Percentiles rank a stretch among this genome's conserved stretches.
Evolutionary conservation across 2,888 invertebrate species (phyloP).

Genomic region (Lordiphosa andalusiaca): DNA sequence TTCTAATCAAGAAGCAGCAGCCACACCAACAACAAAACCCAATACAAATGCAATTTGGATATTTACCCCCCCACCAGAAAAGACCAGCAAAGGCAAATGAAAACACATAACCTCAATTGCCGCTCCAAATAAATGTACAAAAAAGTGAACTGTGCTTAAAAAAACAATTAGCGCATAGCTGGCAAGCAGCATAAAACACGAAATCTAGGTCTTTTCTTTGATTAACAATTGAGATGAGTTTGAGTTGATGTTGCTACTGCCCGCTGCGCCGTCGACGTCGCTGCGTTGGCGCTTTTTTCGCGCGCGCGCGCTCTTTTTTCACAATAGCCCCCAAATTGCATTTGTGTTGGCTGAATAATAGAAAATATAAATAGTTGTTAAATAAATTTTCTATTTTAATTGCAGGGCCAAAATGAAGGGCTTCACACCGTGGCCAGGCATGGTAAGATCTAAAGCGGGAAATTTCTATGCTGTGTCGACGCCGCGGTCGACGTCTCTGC

Average conservation of each 20-base stretch:
- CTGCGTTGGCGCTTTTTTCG: slow-evolving; percentile 72
- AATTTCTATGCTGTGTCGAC: slow-evolving; percentile 33
- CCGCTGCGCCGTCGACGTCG: slow-evolving; percentile 43
- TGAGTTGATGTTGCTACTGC: neutral
- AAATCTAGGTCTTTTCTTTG: slow-evolving; percentile 2
- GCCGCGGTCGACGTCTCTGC: slow-evolving; percentile 31
- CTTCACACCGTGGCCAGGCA: slow-evolving; percentile 97
- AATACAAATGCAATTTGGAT: slow-evolving; percentile 17
- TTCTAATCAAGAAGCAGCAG: neutral
- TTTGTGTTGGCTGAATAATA: slow-evolving; percentile 4
- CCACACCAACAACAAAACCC: neutral
- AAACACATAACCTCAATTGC: slow-evolving; percentile 58
- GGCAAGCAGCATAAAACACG: slow-evolving; percentile 3
- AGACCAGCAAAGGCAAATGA: slow-evolving; percentile 16
- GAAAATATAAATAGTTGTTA: slow-evolving; percentile 13
- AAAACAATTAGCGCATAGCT: slow-evolving; percentile 34
- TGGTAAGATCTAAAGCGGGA: slow-evolving; percentile 85
- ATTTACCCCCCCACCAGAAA: neutral
- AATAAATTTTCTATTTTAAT: slow-evolving; percentile 33
- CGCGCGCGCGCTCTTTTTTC: slow-evolving; percentile 71
- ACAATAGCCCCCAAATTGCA: slow-evolving; percentile 14
- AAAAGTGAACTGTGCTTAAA: slow-evolving; percentile 32
- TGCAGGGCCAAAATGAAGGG: slow-evolving; percentile 99
- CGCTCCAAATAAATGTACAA: slow-evolving; percentile 31
- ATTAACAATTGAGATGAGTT: slow-evolving; percentile 7